Evolutionary conservation across 2,113 vertebrate species (phyloP).

Genomic region (Cephalopterus ornatus): DNA sequence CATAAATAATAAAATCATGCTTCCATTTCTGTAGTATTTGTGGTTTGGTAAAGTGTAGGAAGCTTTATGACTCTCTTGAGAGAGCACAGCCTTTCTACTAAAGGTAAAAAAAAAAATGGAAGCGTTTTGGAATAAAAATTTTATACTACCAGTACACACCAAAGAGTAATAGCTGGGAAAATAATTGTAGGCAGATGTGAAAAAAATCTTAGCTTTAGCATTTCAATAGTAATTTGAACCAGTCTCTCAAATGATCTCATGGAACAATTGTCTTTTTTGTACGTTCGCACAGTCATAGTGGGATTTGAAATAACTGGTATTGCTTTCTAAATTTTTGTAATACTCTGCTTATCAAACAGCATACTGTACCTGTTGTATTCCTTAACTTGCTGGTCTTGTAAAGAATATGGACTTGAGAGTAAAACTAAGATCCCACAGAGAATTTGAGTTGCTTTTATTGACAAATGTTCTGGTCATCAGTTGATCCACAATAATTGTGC

Average conservation of each 20-base stretch:
- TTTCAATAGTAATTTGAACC: not conserved
- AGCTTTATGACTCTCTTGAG: not conserved
- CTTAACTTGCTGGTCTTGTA: not conserved
- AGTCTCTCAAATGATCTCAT: not conserved
- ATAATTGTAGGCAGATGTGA: not conserved
- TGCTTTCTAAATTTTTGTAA: not conserved
- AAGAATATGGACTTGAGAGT: not conserved
- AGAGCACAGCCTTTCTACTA: not conserved
- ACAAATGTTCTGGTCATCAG: not conserved
- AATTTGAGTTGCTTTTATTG: not conserved
- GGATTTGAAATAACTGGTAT: not conserved
- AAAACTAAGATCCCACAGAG: not conserved
- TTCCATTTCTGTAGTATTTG: not conserved
- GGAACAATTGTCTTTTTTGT: not conserved
- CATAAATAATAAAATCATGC: not conserved
- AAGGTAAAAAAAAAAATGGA: not conserved
- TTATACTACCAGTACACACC: not conserved
- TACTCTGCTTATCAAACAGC: not conserved
- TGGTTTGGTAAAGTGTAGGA: not conserved
- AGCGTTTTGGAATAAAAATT: not conserved
- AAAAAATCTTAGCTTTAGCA: not conserved
- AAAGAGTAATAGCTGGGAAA: not conserved
- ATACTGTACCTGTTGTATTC: not conserved
- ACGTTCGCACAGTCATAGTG: fast-evolving
- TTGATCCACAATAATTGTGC: not conserved